Evolutionary conservation across 2,113 vertebrate species (phyloP), one percentile per base, ranked within the genome.

Genomic region (Dromas ardeola): DNA sequence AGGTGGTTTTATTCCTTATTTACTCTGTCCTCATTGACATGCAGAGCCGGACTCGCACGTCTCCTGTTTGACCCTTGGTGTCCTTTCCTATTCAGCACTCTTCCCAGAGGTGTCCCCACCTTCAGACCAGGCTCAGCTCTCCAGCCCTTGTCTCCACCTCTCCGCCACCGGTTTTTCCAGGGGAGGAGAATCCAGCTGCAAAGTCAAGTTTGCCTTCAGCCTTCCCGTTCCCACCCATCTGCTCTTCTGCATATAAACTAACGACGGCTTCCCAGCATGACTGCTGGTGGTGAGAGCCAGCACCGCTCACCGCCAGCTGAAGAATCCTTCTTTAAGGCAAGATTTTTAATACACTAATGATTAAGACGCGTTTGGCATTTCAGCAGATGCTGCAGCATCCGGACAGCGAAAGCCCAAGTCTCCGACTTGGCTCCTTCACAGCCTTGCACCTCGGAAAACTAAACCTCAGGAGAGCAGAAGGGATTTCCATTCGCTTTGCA

Each of bases 1-100:
- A 97, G 85, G 93, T 88, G 81, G 74, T 88, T 95, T 96, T 90
- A 97, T 96, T 93, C 97, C 95, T 93, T 95, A 95, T 96, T 97
- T 97, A 86, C 86, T 96, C 92, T 82, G 80, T 62, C 88, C 93
- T 97, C 95, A 96, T 96, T 95, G 95, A 90, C 93, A 95, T 95
- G 93, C 94, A 95, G 90, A 96, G 96, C 89, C 32, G 76, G 84
- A 38, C 79, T 94, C n/a, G 1, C 76, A 32, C 29, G 5, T 82
- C 93, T 95, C 86, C 81, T 30, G 8, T 80, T 78, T 93, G 93
- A 95, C 91, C 94, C 92, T 43, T 40, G 86, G 82, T 78, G 94
- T 94, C 92, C 90, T 96, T 93, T 72, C 92, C 86, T 69, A 40
- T 7, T 38, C 84, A 70, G 58, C 73, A 1, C 59, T 19, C 17